Conservation (phyloP, 30 jellyfish, hydroid and myxozoan genomes). For the Aurelia coerulea region DNA sequence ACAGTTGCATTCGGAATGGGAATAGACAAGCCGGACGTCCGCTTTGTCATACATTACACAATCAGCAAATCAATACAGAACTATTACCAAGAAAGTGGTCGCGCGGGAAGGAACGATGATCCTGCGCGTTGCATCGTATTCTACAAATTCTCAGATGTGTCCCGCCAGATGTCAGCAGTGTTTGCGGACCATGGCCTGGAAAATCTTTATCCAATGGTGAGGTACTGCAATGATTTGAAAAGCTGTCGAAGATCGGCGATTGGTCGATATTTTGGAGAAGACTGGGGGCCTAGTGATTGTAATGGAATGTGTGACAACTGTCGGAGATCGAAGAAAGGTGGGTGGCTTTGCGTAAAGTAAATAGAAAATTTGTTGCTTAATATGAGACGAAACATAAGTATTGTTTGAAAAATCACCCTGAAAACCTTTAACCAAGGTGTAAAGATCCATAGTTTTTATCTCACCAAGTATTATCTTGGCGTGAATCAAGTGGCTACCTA, state of each 20-base stretch:
- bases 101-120: conserved; percentile 93
- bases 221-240: conserved; percentile 68
- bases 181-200: conserved; percentile 85
- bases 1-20: conserved; percentile 97
- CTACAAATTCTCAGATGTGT: conserved; percentile 85
- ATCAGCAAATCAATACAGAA: conserved; percentile 91
- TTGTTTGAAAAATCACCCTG: no score
- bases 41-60: conserved; percentile 90
- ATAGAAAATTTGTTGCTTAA: no score
- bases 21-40: conserved; percentile 92
- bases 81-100: conserved; percentile 97
- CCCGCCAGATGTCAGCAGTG: conserved; percentile 81
- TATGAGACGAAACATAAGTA: no score
- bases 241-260: conserved; percentile 80
- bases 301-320: conserved; percentile 89
- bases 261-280: conserved; percentile 82
- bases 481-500: no score
- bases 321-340: neutral
- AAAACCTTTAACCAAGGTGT: no score
- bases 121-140: conserved; percentile 81
- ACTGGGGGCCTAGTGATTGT: conserved; percentile 65
- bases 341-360: neutral
- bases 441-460: no score
- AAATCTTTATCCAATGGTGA: conserved; percentile 76
- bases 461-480: no score